Base-by-base conservation (phyloP, 2,888 invertebrate species). In the Nemotelus pantherinus region DNA sequence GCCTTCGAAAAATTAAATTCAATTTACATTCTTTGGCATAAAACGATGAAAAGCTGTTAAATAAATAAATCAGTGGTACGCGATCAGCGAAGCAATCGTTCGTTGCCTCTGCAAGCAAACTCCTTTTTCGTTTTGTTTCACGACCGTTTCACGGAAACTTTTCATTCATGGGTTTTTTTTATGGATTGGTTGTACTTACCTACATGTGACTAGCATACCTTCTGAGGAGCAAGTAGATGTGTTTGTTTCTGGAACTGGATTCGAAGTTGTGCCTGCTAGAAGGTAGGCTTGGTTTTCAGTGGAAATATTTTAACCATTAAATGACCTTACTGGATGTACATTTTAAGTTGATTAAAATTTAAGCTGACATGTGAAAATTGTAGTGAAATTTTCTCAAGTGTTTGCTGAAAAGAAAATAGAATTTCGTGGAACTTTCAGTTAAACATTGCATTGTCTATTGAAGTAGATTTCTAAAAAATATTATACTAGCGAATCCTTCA, bases 161-260 rank as follows among this genome's bases (percentile, higher is more conserved):
- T 72, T 72, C 72, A 72, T 72, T 72, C 74, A 60, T 63, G 41
- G 48, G 60, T 41, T 74, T 63, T 74, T n/a, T 74, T 47, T 74
- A 74, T 63, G 60, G 63, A 74, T 74, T 74, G 74, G 63, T 47
- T 74, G 48, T 74, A 39, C 47, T 60, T 44, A 5, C 48, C 6
- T n/a, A 39, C 50, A 25, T 68, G n/a, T 48, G 41, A 39, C 50
- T 48, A 68, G 9, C 44, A 9, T 45, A 47, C 65, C 48, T 39
- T 25, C 41, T 25, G 63, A 58, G 5, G 25, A 68, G 25, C 25
- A 25, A 25, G 25, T 25, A 25, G 25, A 25, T 25, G 25, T 68
- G 53, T 68, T 71, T 55, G 44, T 71, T 41, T 63, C 4, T 25
- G 9, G 71, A 10, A 55, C 43, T 41, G 41, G 3, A 39, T 55